Evolutionary conservation across 2,888 invertebrate species (phyloP).

Genomic region (Apotomis betuletana): DNA sequence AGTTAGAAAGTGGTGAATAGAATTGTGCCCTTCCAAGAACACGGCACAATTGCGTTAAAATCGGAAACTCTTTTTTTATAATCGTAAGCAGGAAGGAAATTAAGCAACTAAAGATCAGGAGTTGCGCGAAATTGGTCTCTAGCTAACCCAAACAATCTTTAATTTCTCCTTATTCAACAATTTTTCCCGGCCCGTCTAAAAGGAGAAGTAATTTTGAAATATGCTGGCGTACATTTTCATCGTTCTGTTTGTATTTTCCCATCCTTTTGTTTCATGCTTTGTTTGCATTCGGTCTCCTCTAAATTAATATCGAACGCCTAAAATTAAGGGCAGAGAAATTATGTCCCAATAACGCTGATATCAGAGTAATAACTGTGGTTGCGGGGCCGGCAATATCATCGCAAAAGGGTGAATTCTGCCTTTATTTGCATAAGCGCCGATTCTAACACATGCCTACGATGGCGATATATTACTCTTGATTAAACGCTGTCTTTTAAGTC

Average conservation of each 20-base stretch:
- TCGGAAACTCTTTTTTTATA: conserved; percentile 7
- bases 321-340: conserved; percentile 59
- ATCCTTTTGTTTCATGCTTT: conserved; percentile 47
- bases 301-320: conserved; percentile 64
- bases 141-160: conserved; percentile 62
- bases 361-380: conserved; percentile 40
- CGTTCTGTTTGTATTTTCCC: conserved; percentile 41
- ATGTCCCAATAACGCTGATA: conserved; percentile 54
- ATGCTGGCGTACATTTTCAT: conserved; percentile 53
- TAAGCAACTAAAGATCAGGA: conserved; percentile 19
- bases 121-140: conserved; percentile 50
- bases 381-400: conserved; percentile 23
- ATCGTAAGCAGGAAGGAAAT: conserved; percentile 12
- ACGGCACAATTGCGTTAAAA: conserved; percentile 4
- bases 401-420: conserved; percentile 23
- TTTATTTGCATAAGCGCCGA: conserved; percentile 40
- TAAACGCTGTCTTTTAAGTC: conserved; percentile 15
- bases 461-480: conserved; percentile 19
- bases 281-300: conserved; percentile 57
- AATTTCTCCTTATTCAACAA: conserved; percentile 63
- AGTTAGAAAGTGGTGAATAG: conserved; percentile 23
- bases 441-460: conserved; percentile 10
- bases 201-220: conserved; percentile 52
- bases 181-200: conserved; percentile 55
- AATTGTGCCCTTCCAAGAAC: conserved; percentile 15